phyloP scores from a whole-genome alignment of 2,797 vertebrate species.

The Eptatretus atami region DNA sequence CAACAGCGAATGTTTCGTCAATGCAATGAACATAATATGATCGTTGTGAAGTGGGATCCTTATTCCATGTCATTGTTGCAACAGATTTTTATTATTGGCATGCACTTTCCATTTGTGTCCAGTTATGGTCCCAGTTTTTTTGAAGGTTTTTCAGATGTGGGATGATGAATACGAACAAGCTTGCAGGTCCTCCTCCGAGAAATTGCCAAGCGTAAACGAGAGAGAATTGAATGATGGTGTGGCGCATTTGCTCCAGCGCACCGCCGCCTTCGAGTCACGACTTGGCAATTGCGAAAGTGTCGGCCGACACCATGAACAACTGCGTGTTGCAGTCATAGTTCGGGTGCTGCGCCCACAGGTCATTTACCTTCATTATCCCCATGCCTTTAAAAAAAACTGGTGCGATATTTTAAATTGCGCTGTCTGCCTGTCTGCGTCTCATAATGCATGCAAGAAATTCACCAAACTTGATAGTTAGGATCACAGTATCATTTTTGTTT shows the following conservation, averaged over 20 bases:
- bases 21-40: too few relatives aligned
- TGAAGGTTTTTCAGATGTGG: conserved; percentile 98
- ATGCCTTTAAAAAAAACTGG: too few relatives aligned
- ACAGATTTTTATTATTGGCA: too few relatives aligned
- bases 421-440: too few relatives aligned
- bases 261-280: conserved; percentile 58
- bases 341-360: conserved; percentile 69
- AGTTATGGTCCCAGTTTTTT: conserved; percentile 97
- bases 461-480: too few relatives aligned
- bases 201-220: conserved; percentile 77
- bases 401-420: too few relatives aligned
- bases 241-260: conserved; percentile 87
- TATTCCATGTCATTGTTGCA: too few relatives aligned
- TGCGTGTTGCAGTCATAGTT: conserved; percentile 81
- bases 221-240: conserved; percentile 99
- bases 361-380: conserved; percentile 1
- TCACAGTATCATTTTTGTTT: too few relatives aligned
- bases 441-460: too few relatives aligned
- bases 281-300: conserved; percentile 93
- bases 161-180: conserved; percentile 95
- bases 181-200: conserved; percentile 76
- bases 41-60: too few relatives aligned
- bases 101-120: conserved; percentile 2
- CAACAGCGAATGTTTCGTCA: too few relatives aligned
- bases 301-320: conserved; percentile 70